Base-by-base conservation (phyloP, 2,113 vertebrate genomes). In the Bolborhynchus lineola region DNA sequence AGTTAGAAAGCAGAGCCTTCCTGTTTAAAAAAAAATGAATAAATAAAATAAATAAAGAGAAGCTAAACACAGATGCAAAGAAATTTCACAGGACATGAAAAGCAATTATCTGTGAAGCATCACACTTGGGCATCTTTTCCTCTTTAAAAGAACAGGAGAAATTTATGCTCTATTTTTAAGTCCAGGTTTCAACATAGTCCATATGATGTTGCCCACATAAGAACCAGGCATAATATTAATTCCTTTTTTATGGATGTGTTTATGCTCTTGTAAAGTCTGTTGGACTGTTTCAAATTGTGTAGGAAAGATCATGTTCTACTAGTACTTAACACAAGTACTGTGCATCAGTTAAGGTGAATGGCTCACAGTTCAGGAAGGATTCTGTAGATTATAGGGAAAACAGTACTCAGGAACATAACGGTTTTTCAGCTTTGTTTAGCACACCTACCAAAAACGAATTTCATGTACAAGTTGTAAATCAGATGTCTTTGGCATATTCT, bases 1-100 rank as follows among this genome's bases (percentile, higher is more conserved):
- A 52, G 23, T 62, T 46, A 90, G 72, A 94, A 92, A 88, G 42
- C 57, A 93, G 85, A 95, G 59, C 53, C 35, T 93, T 96, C 82
- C 92, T 96, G 86, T 93, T 96, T 77, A 53, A 90, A 91, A 90
- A 91, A 72, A 81, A 49, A 49, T 13, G 47, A 49, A 25, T 31
- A 42, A 77, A 84, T 29, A 23, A 68, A 82, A 46, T 7, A 88
- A 85, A 92, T 52, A 88, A 70, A 90, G 39, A 75, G 35, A 95
- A 84, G 39, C 16, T 92, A 76, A 93, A 90, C 39, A 67, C 9
- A 35, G 42, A 81, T 50, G 71, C 28, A 88, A 52, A 78, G 76
- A 60, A 2, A 78, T 88, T 92, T 94, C 85, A 88, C 95, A 95
- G 68, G 68, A 70, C 60, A 16, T 90, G 88, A 90, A 78, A 90